Evolutionary conservation across 23 tunicate genomes (phyloP).

Genomic region (Halocynthia roretzi): DNA sequence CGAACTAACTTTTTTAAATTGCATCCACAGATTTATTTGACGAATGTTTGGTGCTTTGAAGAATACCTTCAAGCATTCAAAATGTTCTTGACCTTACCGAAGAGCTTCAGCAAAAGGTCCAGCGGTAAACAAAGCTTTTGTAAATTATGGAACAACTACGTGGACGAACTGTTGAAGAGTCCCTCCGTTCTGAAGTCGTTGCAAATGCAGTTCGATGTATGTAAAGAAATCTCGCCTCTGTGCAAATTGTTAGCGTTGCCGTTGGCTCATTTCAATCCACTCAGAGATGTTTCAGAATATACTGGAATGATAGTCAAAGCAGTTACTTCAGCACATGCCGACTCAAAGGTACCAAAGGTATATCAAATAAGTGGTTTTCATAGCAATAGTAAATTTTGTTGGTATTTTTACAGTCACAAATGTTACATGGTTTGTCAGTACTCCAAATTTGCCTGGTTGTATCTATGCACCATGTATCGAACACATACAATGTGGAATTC

Average conservation of each 20-base stretch:
- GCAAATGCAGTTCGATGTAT: conserved; percentile 34
- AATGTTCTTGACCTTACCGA: conserved; percentile 1
- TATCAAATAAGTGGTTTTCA: no score
- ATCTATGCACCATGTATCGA: conserved; percentile 69
- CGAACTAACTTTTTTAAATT: no score
- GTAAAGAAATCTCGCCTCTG: conserved; percentile 35
- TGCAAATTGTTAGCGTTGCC: conserved; percentile 27
- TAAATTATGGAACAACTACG: conserved; percentile 37
- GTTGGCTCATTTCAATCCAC: conserved; percentile 18
- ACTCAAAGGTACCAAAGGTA: conserved; percentile 13
- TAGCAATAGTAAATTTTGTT: no score
- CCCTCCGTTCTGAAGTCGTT: conserved; percentile 41
- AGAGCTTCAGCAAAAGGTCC: not conserved
- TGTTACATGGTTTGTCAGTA: conserved; percentile 56
- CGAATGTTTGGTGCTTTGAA: conserved; percentile 46
- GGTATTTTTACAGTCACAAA: conserved; percentile 1
- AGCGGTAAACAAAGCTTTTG: not conserved
- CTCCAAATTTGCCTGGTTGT: conserved; percentile 73
- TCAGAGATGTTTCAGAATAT: conserved; percentile 6
- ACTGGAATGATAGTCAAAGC: conserved; percentile 49
- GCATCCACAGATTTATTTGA: conserved; percentile 18
- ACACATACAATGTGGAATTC: conserved; percentile 41
- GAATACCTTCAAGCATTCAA: conserved; percentile 51
- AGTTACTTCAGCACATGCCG: conserved; percentile 16
- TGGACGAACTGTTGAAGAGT: conserved; percentile 22